Evolutionary conservation across 2,888 invertebrate genomes (phyloP), one percentile per base, ranked within the genome.

Genomic region (Habrosyne pyritoides): DNA sequence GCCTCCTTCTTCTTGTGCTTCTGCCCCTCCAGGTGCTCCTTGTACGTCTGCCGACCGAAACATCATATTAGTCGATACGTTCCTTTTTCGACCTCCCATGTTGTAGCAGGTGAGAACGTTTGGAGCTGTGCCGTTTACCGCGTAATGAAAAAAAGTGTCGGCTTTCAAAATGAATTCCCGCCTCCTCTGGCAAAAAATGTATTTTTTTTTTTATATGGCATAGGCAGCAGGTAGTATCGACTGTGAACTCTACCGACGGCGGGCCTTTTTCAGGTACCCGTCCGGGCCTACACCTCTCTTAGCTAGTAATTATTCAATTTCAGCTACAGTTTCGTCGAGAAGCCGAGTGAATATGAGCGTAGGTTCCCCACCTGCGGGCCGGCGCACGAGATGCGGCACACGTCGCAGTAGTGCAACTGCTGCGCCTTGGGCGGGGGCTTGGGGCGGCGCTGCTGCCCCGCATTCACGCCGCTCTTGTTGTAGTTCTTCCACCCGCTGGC

Each of bases 1-100:
- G 79, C 97, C 86, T 99, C 99, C 86, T 99, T 98, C 94, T 99
- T 99, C 94, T 99, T 99, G 92, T 99, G 99, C 88, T 98, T 98
- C 89, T 99, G 99, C 0, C 99, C 99, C 83, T 99, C 99, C 80
- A 99, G 93, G 93, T 99, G 99, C 87, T 99, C 99, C 66, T 91
- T 91, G 87, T 91, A 91, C 0, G 91, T 91, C 91, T 90, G 78
- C 10, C 1, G 0, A 14, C 24, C 2, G 1, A 10, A 30, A 30
- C 10, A 12, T 30, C 4, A 12, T 12, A n/a, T n/a, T n/a, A n/a
- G n/a, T n/a, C n/a, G n/a, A n/a, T n/a, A n/a, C n/a, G n/a, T n/a
- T n/a, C n/a, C n/a, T n/a, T n/a, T n/a, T n/a, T n/a, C n/a, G n/a
- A n/a, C n/a, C n/a, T n/a, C n/a, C n/a, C n/a, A n/a, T n/a, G n/a